Conservation (phyloP, 2,113 vertebrate species). For the Lagenorhynchus albirostris region DNA sequence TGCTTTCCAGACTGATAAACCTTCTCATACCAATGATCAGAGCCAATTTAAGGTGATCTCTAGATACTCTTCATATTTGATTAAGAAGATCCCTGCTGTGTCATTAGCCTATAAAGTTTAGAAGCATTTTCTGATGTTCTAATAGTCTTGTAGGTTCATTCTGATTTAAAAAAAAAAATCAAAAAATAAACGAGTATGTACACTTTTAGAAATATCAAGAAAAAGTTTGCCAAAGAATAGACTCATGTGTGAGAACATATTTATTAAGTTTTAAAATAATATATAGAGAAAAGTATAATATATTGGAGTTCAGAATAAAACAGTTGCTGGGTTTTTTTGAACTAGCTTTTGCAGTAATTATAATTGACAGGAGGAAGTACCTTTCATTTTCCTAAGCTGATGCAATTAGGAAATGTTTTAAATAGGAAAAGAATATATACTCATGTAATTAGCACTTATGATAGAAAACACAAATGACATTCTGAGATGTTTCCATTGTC, state of each 20-base stretch:
- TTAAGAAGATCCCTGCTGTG: background rate
- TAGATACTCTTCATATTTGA: background rate
- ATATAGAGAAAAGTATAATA: background rate
- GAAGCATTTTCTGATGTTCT: constrained; percentile 23
- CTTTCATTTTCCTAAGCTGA: background rate
- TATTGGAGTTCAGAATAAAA: background rate
- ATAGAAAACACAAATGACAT: background rate
- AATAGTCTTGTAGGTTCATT: background rate
- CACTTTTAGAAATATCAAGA: background rate
- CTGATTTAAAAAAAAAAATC: background rate
- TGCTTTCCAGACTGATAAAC: background rate
- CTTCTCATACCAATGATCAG: background rate
- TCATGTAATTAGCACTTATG: background rate
- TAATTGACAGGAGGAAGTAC: background rate
- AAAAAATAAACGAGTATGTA: background rate
- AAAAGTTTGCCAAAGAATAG: background rate
- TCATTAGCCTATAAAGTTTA: background rate
- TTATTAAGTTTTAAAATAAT: background rate
- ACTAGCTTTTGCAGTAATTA: background rate
- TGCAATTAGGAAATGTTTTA: background rate
- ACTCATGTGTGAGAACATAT: background rate
- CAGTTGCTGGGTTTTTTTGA: background rate
- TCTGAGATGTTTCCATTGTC: background rate
- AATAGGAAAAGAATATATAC: background rate
- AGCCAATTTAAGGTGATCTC: background rate